Conservation (phyloP, 2,113 vertebrate genomes). For the Grus americana region DNA sequence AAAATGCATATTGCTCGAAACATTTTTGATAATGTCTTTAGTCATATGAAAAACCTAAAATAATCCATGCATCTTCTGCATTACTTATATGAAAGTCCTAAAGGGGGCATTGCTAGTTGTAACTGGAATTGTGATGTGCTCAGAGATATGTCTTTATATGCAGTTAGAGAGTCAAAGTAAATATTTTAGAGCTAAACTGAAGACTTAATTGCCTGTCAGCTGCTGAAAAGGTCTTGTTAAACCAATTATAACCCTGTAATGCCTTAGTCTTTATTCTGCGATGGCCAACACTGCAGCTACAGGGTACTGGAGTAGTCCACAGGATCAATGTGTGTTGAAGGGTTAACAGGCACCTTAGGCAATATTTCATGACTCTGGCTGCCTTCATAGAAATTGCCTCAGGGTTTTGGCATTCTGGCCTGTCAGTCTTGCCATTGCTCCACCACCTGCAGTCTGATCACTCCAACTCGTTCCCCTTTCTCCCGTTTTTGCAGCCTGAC, state of each 20-base stretch:
- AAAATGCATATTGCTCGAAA: neutral
- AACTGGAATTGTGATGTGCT: neutral
- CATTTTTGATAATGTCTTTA: neutral
- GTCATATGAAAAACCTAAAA: neutral
- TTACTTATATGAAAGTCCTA: neutral
- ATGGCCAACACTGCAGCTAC: neutral
- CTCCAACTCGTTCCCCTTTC: constrained; percentile 9
- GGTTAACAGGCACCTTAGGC: neutral
- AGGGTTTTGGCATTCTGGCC: constrained; percentile 37
- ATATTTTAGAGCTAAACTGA: constrained; percentile 46
- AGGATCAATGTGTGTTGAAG: neutral
- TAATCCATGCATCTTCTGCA: neutral
- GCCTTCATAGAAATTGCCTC: neutral
- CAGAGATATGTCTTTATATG: neutral
- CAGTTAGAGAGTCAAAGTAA: constrained; percentile 19
- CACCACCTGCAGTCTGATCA: neutral
- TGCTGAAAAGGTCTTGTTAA: constrained; percentile 38
- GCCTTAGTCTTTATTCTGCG: neutral
- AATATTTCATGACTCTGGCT: neutral
- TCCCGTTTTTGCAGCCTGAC: neutral
- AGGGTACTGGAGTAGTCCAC: neutral
- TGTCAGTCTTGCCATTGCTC: constrained; percentile 8
- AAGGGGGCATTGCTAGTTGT: neutral
- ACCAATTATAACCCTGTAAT: neutral
- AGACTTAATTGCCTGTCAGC: constrained; percentile 56